These are phyloP conservation scores for Chirona hameri DNA, from an alignment of 2,888 invertebrate genomes.

Conservation along the genomic window DNA sequence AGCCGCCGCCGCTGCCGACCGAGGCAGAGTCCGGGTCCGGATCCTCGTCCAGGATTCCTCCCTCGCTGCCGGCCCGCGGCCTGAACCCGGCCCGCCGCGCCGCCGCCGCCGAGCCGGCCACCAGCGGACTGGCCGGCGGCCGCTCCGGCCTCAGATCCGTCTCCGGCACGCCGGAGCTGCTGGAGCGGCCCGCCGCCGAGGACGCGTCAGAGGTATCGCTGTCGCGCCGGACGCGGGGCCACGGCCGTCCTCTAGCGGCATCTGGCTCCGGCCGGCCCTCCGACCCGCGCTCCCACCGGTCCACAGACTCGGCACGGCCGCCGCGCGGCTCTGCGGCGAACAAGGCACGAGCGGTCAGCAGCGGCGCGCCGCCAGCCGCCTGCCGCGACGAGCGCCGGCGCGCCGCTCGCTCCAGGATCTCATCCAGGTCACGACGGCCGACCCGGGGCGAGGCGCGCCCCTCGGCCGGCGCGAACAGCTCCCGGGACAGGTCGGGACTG, in stretches of 20 bases:
- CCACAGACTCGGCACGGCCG: background rate
- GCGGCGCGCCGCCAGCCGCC: background rate
- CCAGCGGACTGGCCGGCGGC: background rate
- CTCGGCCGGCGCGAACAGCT: background rate
- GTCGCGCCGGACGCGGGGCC: background rate
- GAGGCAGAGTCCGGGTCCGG: background rate
- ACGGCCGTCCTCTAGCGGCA: background rate
- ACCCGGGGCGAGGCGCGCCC: background rate
- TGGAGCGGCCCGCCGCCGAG: background rate
- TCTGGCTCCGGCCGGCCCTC: background rate
- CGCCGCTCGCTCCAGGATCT: constrained; percentile 13
- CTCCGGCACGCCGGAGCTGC: background rate
- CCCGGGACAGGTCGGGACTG: constrained; percentile 1
- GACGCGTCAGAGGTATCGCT: background rate
- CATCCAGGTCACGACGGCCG: constrained; percentile 7
- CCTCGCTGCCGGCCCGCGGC: background rate
- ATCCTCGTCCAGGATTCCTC: background rate
- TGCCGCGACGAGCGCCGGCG: background rate
- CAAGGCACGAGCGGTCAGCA: background rate
- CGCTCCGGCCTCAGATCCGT: background rate
- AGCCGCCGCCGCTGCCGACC: background rate
- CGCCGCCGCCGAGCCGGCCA: background rate
- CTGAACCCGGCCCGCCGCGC: background rate
- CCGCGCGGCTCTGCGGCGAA: background rate
- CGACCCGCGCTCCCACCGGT: background rate